Base-by-base conservation (phyloP, 2,888 invertebrate genomes). In the Atrina japonica region DNA sequence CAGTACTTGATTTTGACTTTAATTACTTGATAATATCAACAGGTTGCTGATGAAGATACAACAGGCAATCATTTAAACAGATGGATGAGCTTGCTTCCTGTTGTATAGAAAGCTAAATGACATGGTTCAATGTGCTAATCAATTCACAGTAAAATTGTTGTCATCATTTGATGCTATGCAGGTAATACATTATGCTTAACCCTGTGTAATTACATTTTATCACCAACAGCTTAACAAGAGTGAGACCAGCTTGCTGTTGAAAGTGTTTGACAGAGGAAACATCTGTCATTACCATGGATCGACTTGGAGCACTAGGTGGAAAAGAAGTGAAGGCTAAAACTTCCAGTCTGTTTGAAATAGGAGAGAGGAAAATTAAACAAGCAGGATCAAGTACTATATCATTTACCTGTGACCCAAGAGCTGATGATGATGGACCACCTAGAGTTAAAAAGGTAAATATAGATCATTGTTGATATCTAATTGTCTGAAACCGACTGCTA, bases 331-430 rank as follows among this genome's bases (percentile, higher is more conserved):
- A 74, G 23, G 59, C 63, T 5, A 77, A 70, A 58, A 76, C 70
- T n/a, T 83, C 84, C 43, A 84, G 84, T 55, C 60, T 84, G 56
- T 83, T 84, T 78, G 81, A 82, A 21, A 49, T 84, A 7, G 71
- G 79, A 7, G 75, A 76, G 35, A 52, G 71, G 30, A 66, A 75
- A n/a, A 43, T 78, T n/a, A 75, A 74, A 9, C 61, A 73, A 14
- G 66, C 69, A 55, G 83, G 83, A 16, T 81, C 83, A 16, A 84
- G 84, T 61, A 67, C 79, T 23, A 78, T 76, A n/a, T 80, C 81
- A 23, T 84, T 75, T 60, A 76, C 77, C 16, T 80, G 72, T 72
- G 84, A 82, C n/a, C 83, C 84, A 11, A 64, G 65, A 21, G 74
- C 70, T 60, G 78, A 78, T 35, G 84, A 83, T 18, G 70, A 71